A percentile compares a stretch with the other conserved stretches of the same genome.
Conservation (phyloP, 2,113 vertebrate species). For the Menura novaehollandiae region DNA sequence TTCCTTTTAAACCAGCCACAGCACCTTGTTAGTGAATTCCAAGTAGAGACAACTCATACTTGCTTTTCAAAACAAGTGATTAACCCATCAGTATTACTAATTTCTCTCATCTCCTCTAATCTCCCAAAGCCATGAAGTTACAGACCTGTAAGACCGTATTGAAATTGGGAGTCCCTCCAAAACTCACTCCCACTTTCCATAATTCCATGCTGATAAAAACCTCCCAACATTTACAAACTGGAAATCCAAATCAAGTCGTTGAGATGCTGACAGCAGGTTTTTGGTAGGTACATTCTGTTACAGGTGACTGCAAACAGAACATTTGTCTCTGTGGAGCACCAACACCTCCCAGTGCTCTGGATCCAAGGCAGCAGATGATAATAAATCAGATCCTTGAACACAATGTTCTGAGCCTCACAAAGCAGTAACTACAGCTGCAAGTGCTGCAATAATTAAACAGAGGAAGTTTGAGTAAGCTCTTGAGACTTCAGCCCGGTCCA, state of each 20-base stretch:
- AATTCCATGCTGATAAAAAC: background rate
- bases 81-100: background rate
- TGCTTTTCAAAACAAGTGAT: background rate
- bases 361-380: constrained; percentile 6
- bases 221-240: background rate
- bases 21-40: background rate
- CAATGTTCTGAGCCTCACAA: constrained; percentile 44
- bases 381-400: constrained; percentile 46
- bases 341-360: background rate
- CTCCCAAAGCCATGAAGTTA: background rate
- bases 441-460: constrained; percentile 39
- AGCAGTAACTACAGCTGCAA: constrained; percentile 16
- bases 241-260: background rate
- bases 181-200: background rate
- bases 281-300: constrained; percentile 9
- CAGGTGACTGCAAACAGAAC: background rate
- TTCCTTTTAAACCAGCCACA: background rate
- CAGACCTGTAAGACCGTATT: rapidly evolving
- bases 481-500: background rate
- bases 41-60: background rate
- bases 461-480: background rate
- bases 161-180: background rate
- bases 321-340: constrained; percentile 2
- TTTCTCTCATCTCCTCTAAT: background rate
- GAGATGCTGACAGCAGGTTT: background rate